phyloP scores from a whole-genome alignment of 2,888 invertebrate genomes.

The Nineta flava region DNA sequence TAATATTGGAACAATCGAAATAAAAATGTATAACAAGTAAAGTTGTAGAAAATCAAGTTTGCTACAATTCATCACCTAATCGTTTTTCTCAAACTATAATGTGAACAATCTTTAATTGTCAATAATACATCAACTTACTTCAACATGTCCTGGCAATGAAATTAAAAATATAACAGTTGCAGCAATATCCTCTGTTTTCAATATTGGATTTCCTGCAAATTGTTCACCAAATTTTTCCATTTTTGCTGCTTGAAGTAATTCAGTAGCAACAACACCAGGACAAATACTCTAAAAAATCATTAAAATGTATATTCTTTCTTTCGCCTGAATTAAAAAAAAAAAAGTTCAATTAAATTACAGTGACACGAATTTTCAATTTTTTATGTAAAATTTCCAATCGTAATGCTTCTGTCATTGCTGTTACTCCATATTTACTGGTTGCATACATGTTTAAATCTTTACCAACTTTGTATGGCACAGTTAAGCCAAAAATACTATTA shows the following conservation, averaged over 20 bases:
- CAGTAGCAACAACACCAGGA: not conserved
- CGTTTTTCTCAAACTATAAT: too few relatives aligned
- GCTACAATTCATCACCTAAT: too few relatives aligned
- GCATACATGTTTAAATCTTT: conserved; percentile 37
- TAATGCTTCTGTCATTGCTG: conserved; percentile 37
- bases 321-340: too few relatives aligned
- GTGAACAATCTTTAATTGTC: too few relatives aligned
- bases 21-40: too few relatives aligned
- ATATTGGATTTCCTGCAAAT: not conserved
- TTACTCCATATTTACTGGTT: conserved; percentile 39
- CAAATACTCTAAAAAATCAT: not conserved
- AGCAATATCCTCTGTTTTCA: not conserved
- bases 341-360: too few relatives aligned
- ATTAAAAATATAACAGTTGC: not conserved
- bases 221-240: not conserved
- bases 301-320: not conserved
- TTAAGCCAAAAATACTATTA: conserved; percentile 35
- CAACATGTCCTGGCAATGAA: not conserved
- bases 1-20: too few relatives aligned
- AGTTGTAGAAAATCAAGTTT: too few relatives aligned
- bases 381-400: conserved; percentile 33
- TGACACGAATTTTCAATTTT: conserved; percentile 14
- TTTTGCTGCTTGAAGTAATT: not conserved
- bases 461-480: conserved; percentile 31
- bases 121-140: not conserved